phyloP scores from a whole-genome alignment of 2,113 vertebrate species.

The Emydura subglobosa region DNA sequence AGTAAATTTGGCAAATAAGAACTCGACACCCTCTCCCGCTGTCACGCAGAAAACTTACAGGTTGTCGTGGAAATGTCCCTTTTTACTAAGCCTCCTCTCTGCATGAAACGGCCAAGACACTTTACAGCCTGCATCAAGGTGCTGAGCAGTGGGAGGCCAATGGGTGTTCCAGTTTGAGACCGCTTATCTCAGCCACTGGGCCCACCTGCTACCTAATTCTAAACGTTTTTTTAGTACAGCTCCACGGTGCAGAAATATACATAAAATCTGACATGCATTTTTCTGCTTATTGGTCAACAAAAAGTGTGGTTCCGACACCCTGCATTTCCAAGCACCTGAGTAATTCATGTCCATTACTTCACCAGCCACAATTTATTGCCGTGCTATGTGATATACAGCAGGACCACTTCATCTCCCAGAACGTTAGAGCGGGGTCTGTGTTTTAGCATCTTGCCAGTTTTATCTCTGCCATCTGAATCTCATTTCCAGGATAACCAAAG shows the following conservation, averaged over 20 bases:
- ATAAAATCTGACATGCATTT: background rate
- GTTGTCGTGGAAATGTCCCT: conserved; percentile 65
- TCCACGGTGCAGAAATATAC: background rate
- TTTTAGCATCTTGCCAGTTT: conserved; percentile 76
- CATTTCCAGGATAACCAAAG: conserved; percentile 73
- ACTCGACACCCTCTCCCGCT: conserved; percentile 75
- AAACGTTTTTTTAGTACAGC: background rate
- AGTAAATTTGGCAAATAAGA: conserved; percentile 73
- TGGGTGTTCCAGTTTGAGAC: background rate
- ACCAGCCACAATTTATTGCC: conserved; percentile 79
- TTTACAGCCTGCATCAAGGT: background rate
- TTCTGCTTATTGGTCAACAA: conserved; percentile 41
- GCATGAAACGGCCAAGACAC: conserved; percentile 1
- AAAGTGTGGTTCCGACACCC: conserved; percentile 41
- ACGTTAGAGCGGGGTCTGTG: conserved; percentile 71
- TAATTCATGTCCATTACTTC: conserved; percentile 75
- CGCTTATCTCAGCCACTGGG: background rate
- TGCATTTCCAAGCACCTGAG: conserved; percentile 54
- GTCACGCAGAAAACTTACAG: conserved; percentile 60
- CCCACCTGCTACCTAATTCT: background rate
- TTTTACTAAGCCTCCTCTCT: conserved; percentile 51
- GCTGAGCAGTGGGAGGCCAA: background rate
- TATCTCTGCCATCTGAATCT: conserved; percentile 79
- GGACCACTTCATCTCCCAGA: conserved; percentile 76
- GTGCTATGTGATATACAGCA: conserved; percentile 83